Percentiles rank a stretch among this genome's conserved stretches.
Conservation (phyloP, 2,888 invertebrate species). For the Cinara cedri region DNA sequence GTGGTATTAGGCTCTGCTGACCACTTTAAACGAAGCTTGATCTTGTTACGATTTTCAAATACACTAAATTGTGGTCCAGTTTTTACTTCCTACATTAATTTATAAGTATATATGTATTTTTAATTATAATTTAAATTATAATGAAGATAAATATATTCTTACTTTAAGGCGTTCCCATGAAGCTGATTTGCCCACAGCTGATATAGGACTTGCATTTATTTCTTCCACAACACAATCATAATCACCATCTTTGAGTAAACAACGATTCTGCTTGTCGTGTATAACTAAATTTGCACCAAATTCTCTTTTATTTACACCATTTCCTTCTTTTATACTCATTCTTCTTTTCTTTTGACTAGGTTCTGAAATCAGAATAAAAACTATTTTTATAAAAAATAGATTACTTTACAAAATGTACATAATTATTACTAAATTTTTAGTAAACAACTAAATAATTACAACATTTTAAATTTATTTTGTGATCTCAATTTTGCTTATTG, state of each 20-base stretch:
- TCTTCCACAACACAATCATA: slow-evolving; percentile 83
- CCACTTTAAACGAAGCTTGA: slow-evolving; percentile 54
- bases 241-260: slow-evolving; percentile 85
- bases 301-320: slow-evolving; percentile 61
- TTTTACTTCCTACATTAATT: slow-evolving; percentile 42
- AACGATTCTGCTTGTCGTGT: slow-evolving; percentile 87
- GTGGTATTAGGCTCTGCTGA: slow-evolving; percentile 48
- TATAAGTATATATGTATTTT: too few relatives aligned
- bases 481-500: too few relatives aligned
- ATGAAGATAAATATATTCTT: slow-evolving; percentile 62
- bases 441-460: too few relatives aligned
- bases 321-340: slow-evolving; percentile 54
- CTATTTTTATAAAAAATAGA: neutral
- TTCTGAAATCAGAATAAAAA: slow-evolving; percentile 14
- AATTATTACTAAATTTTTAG: too few relatives aligned
- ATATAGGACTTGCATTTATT: slow-evolving; percentile 50
- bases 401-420: neutral
- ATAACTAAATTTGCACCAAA: slow-evolving; percentile 84
- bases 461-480: too few relatives aligned
- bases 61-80: slow-evolving; percentile 49
- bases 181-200: slow-evolving; percentile 63
- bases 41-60: slow-evolving; percentile 50
- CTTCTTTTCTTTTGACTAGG: slow-evolving; percentile 57
- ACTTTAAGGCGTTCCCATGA: slow-evolving; percentile 73
- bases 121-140: neutral